Conservation (phyloP, 2,888 invertebrate genomes). For the Eupithecia subfuscata region DNA sequence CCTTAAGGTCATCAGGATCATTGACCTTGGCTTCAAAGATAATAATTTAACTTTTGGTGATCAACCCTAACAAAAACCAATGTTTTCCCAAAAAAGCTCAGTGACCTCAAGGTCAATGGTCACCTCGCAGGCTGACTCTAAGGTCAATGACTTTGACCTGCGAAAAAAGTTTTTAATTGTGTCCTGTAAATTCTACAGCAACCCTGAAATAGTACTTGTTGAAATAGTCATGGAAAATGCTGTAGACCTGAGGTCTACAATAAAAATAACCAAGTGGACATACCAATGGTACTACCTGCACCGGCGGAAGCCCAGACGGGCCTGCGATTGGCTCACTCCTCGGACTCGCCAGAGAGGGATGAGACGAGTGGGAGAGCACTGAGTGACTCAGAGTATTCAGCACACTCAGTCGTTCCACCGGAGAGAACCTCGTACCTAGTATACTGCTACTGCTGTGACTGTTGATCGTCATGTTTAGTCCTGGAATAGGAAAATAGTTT, state of each 20-base stretch:
- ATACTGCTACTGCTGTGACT: constrained; percentile 70
- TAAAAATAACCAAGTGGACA: constrained; percentile 46
- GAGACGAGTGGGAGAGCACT: constrained; percentile 70
- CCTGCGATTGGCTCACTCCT: constrained; percentile 89
- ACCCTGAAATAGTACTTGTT: too few relatives aligned
- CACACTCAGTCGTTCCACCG: constrained; percentile 75
- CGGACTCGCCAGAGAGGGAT: constrained; percentile 84
- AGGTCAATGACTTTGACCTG: too few relatives aligned
- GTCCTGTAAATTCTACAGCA: too few relatives aligned
- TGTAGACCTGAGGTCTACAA: neutral
- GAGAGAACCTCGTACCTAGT: constrained; percentile 71
- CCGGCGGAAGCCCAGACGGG: constrained; percentile 93
- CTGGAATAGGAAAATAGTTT: constrained; percentile 60
- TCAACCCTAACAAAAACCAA: too few relatives aligned
- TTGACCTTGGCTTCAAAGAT: too few relatives aligned
- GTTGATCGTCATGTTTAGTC: constrained; percentile 86
- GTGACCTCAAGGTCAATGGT: too few relatives aligned
- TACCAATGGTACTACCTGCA: constrained; percentile 95
- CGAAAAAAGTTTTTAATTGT: too few relatives aligned
- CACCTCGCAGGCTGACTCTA: too few relatives aligned
- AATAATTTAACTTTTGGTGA: too few relatives aligned
- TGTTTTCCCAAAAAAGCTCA: too few relatives aligned
- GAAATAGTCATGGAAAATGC: neutral
- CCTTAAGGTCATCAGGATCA: too few relatives aligned
- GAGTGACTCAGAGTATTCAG: constrained; percentile 72